These are phyloP conservation scores for Yasuhikotakia modesta DNA, from an alignment of 2,797 vertebrate genomes.

Conservation along the genomic window DNA sequence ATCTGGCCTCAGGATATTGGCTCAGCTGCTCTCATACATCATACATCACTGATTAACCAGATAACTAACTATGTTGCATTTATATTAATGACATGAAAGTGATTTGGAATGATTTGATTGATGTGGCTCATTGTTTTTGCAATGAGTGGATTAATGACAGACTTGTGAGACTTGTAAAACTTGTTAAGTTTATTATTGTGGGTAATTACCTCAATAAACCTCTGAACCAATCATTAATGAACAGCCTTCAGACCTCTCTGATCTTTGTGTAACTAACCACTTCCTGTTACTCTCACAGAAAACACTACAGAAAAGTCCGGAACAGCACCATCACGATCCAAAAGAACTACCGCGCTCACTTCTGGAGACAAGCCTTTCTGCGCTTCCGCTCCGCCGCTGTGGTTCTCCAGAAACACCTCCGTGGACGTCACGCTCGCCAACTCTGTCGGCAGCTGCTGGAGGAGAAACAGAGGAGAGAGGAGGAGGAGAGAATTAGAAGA, in stretches of 20 bases:
- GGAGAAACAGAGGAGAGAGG: slow-evolving; percentile 72
- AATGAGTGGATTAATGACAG: slow-evolving; percentile 1
- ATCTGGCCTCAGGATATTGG: too few species aligned
- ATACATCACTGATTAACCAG: background rate
- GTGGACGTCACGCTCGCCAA: slow-evolving; percentile 80
- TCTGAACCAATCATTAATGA: background rate
- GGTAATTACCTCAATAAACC: background rate
- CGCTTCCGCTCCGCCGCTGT: slow-evolving; percentile 78
- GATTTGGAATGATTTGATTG: background rate
- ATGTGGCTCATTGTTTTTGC: too few species aligned
- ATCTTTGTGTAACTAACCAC: background rate
- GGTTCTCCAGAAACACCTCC: slow-evolving; percentile 85
- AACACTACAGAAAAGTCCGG: slow-evolving; percentile 82
- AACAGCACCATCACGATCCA: slow-evolving; percentile 86
- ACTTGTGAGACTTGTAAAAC: background rate
- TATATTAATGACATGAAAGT: background rate
- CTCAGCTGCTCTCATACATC: background rate
- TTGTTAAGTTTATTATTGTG: background rate
- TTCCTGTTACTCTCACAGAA: slow-evolving; percentile 72
- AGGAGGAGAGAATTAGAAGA: slow-evolving; percentile 66
- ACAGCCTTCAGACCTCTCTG: background rate
- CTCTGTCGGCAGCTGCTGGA: slow-evolving; percentile 77
- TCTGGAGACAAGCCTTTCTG: slow-evolving; percentile 81
- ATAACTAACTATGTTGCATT: background rate
- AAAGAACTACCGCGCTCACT: slow-evolving; percentile 88